These are phyloP conservation scores for Brachyalestes nurse DNA, from an alignment of 2,797 vertebrate species.

Conservation along the genomic window DNA sequence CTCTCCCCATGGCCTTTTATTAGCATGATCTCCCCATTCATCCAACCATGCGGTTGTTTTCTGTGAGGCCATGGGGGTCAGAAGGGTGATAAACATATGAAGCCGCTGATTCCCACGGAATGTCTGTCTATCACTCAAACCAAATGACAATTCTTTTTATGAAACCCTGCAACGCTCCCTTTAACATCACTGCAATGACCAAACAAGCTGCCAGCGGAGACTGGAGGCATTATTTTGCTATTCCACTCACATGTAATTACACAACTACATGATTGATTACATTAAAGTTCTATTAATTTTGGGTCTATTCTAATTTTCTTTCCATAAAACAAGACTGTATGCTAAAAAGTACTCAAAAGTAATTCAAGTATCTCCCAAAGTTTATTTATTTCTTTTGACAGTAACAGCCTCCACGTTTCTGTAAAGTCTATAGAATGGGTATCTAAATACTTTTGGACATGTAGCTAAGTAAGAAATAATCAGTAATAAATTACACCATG, in stretches of 20 bases:
- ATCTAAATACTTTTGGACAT: neutral
- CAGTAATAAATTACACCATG: neutral
- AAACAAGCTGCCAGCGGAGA: slow-evolving; percentile 24
- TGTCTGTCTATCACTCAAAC: slow-evolving; percentile 68
- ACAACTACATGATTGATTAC: neutral
- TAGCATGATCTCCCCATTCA: slow-evolving; percentile 79
- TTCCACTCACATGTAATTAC: neutral
- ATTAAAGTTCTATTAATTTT: no score
- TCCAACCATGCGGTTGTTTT: slow-evolving; percentile 71
- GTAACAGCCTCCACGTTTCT: no score
- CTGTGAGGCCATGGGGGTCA: slow-evolving; percentile 65
- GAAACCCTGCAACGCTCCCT: slow-evolving; percentile 19
- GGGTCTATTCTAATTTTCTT: no score
- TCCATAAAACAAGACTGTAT: no score
- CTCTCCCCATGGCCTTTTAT: slow-evolving; percentile 50
- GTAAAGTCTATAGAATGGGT: neutral
- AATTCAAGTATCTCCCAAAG: no score
- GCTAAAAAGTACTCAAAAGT: no score
- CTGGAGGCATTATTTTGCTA: neutral
- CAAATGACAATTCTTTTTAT: slow-evolving; percentile 70
- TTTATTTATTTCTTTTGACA: no score
- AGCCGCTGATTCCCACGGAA: slow-evolving; percentile 72
- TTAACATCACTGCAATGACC: slow-evolving; percentile 24
- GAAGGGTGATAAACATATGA: slow-evolving; percentile 76
- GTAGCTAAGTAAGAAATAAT: neutral